Conservation (phyloP, 2,113 vertebrate species). For the Protobothrops flavoviridis region DNA sequence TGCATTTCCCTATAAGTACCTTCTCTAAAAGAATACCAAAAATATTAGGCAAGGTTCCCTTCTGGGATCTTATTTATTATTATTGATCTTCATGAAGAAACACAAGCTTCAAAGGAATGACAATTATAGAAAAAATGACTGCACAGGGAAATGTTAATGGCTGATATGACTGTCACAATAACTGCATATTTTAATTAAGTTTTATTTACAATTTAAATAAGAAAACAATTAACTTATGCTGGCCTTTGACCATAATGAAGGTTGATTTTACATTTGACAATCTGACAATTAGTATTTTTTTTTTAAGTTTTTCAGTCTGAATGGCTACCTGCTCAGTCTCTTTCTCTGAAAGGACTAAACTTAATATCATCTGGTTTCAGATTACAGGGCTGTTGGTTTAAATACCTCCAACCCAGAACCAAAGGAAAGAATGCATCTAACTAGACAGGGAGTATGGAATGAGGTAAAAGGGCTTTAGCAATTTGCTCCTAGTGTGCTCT, state of each 20-base stretch:
- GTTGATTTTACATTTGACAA: no score
- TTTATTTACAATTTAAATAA: not conserved
- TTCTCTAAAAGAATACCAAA: not conserved
- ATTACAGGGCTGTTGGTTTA: not conserved
- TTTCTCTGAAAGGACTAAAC: not conserved
- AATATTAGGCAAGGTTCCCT: not conserved
- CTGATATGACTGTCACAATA: no score
- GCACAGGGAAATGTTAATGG: not conserved
- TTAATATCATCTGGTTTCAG: not conserved
- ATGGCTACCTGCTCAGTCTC: no score
- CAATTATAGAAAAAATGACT: not conserved
- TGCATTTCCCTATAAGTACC: not conserved
- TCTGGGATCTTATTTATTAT: not conserved
- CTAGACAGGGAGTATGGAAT: not conserved
- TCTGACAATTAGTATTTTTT: no score
- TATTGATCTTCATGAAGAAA: not conserved
- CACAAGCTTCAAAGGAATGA: not conserved
- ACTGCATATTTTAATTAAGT: not conserved
- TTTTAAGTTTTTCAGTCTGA: no score
- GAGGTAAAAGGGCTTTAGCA: not conserved
- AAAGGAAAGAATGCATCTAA: no score
- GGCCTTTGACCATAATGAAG: no score
- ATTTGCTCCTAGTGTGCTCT: not conserved
- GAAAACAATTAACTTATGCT: not conserved
- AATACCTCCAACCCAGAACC: no score